Evolutionary conservation across 2,797 vertebrate species (phyloP).

Genomic region (Eospalax fontanierii): DNA sequence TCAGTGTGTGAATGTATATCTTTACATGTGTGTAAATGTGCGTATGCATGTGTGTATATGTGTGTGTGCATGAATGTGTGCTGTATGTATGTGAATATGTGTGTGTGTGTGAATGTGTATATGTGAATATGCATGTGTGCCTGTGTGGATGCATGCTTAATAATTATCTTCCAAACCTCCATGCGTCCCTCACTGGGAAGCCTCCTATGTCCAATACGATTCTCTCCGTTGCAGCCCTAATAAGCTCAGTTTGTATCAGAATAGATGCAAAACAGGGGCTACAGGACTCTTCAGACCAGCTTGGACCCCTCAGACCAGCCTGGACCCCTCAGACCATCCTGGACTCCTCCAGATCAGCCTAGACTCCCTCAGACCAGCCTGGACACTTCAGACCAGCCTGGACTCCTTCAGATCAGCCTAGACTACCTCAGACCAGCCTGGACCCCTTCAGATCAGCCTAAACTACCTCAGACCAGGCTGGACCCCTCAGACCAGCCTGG

Average conservation of each 20-base stretch:
- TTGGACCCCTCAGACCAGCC: too few species aligned
- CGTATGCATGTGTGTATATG: neutral
- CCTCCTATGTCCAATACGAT: neutral
- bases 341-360: too few species aligned
- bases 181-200: neutral
- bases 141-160: neutral
- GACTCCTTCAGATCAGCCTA: too few species aligned
- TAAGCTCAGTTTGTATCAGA: conserved; percentile 31
- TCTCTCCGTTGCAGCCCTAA: conserved; percentile 42
- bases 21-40: neutral
- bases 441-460: too few species aligned
- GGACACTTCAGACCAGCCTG: too few species aligned
- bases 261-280: conserved; percentile 50
- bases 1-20: neutral
- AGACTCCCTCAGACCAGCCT: too few species aligned
- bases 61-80: neutral
- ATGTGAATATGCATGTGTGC: neutral
- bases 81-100: neutral
- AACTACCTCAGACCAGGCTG: too few species aligned
- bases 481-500: too few species aligned
- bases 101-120: neutral
- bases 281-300: too few species aligned
- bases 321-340: too few species aligned
- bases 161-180: neutral
- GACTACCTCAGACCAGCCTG: too few species aligned